Conservation (phyloP, 2,888 invertebrate genomes). For the Drosophila quinaria region DNA sequence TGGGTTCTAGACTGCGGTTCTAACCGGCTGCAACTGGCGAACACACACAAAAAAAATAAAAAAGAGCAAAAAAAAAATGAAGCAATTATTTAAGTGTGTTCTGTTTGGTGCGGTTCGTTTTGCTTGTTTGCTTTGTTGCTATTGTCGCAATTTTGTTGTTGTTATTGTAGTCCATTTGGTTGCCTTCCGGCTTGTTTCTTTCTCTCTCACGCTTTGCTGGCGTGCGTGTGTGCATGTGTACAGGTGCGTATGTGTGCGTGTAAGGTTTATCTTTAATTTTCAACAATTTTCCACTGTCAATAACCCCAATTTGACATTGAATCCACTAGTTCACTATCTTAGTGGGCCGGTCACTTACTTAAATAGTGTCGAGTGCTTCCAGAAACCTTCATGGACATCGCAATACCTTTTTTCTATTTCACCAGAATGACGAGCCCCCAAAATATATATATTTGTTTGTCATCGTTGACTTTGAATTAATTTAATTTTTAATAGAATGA, state of each 20-base stretch:
- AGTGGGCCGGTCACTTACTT: conserved; percentile 7
- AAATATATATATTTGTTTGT: conserved; percentile 38
- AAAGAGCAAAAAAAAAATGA: conserved; percentile 17
- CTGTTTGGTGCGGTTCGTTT: conserved; percentile 18
- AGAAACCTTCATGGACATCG: conserved; percentile 11
- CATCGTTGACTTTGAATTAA: conserved; percentile 39
- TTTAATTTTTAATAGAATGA: conserved; percentile 12
- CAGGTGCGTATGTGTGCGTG: not conserved
- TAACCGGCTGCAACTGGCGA: conserved; percentile 66
- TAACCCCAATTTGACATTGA: conserved; percentile 54
- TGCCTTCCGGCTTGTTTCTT: conserved; percentile 57
- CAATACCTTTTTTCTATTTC: conserved; percentile 53
- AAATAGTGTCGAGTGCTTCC: conserved; percentile 14
- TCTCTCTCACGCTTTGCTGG: not conserved
- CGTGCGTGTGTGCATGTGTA: not conserved
- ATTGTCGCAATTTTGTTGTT: conserved; percentile 38
- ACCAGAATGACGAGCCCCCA: conserved; percentile 79
- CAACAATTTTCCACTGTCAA: conserved; percentile 35
- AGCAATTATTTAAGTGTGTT: conserved; percentile 65
- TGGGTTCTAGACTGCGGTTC: conserved; percentile 47
- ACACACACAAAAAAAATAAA: too few species aligned
- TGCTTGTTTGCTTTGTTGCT: conserved; percentile 20
- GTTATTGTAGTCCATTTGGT: conserved; percentile 33
- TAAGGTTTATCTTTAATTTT: conserved; percentile 14
- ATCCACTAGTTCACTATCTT: conserved; percentile 6